A percentile compares a stretch with the other conserved stretches of the same genome.
phyloP scores from a whole-genome alignment of 2,888 invertebrate species.

The Zaprionus lineosus region DNA sequence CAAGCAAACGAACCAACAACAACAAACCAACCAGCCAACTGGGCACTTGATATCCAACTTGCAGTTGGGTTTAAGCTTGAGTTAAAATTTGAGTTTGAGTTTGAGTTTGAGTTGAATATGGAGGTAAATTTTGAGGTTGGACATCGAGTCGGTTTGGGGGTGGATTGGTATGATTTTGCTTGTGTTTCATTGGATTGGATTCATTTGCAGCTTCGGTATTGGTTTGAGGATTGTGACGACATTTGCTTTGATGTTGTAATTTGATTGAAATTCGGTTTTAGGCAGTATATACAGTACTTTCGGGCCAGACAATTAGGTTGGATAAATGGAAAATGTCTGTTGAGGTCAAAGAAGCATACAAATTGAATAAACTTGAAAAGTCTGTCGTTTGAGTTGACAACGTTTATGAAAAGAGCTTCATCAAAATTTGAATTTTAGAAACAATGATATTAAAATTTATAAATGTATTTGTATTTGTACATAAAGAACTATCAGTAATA shows the following conservation, averaged over 20 bases:
- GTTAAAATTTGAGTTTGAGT: too few relatives aligned
- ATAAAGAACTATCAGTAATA: too few relatives aligned
- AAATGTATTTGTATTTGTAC: too few relatives aligned
- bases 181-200: neutral
- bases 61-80: too few relatives aligned
- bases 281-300: slow-evolving; percentile 1
- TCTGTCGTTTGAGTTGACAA: too few relatives aligned
- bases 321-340: neutral
- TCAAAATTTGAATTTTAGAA: too few relatives aligned
- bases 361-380: neutral
- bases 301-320: slow-evolving; percentile 21
- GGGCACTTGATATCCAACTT: too few relatives aligned
- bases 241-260: slow-evolving; percentile 70
- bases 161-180: too few relatives aligned
- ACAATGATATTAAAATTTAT: too few relatives aligned
- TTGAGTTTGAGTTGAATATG: too few relatives aligned
- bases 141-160: neutral
- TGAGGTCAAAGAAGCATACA: neutral
- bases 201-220: slow-evolving; percentile 2
- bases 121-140: neutral
- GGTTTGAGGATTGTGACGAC: slow-evolving; percentile 41
- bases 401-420: too few relatives aligned
- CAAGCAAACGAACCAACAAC: slow-evolving; percentile 13
- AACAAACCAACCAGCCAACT: slow-evolving; percentile 7
- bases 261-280: slow-evolving; percentile 60